phyloP scores from a whole-genome alignment of 2,113 vertebrate genomes.

The Pipa parva region DNA sequence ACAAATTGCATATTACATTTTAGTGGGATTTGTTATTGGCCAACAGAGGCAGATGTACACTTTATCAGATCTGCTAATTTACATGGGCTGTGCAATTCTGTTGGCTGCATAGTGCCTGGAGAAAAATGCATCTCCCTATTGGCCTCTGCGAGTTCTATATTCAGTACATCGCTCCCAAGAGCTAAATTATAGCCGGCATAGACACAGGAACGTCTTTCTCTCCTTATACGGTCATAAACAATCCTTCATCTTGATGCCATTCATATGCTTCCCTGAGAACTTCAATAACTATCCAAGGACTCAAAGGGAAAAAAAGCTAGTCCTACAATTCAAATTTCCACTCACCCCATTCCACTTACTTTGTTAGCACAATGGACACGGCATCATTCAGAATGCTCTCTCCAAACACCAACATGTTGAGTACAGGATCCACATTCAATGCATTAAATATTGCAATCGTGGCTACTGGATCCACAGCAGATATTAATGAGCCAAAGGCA shows the following conservation, averaged over 20 bases:
- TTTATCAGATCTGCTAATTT: no score
- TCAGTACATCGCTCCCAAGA: not conserved
- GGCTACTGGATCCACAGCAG: conserved; percentile 93
- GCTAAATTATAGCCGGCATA: not conserved
- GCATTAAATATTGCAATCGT: conserved; percentile 98
- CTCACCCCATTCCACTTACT: conserved; percentile 85
- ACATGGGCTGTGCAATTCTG: no score
- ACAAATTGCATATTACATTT: no score
- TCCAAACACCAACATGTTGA: conserved; percentile 97
- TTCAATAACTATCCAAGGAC: not conserved
- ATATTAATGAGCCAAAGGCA: conserved; percentile 96
- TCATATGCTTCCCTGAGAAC: not conserved
- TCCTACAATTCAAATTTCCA: no score
- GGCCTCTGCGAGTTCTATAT: not conserved
- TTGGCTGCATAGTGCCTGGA: no score
- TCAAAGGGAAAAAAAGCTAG: not conserved
- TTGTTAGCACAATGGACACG: conserved; percentile 94
- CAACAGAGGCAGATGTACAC: no score
- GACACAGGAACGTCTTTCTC: not conserved
- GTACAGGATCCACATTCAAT: conserved; percentile 93
- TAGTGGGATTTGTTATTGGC: no score
- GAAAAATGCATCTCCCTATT: no score
- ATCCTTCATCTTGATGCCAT: not conserved
- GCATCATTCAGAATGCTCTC: conserved; percentile 98
- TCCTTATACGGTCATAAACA: not conserved